These are phyloP conservation scores for Sphaerophoria taeniata DNA, from an alignment of 2,888 invertebrate species.

Conservation along the genomic window DNA sequence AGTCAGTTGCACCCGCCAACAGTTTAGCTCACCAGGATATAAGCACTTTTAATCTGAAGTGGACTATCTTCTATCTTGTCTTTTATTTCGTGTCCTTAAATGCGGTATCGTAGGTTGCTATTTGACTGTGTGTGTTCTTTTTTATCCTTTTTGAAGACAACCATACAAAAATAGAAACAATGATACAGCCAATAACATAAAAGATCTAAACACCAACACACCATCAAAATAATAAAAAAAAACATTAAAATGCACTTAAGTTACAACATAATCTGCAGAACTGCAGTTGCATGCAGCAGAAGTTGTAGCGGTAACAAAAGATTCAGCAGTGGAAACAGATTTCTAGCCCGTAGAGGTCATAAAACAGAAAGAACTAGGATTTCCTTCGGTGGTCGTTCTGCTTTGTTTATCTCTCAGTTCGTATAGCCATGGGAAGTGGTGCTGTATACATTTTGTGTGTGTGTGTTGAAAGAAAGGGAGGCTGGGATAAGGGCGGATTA, in stretches of 20 bases:
- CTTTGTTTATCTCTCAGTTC: constrained; percentile 26
- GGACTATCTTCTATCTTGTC: constrained; percentile 71
- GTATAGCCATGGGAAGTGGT: background rate
- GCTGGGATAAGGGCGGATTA: constrained; percentile 8
- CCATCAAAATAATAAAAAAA: background rate
- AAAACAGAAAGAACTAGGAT: constrained; percentile 38
- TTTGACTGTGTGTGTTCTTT: background rate
- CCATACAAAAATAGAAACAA: constrained; percentile 5
- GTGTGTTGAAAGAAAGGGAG: background rate
- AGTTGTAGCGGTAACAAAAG: constrained; percentile 19
- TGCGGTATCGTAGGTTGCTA: constrained; percentile 35
- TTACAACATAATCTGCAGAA: constrained; percentile 27
- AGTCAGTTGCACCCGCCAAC: constrained; percentile 7
- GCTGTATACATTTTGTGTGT: background rate
- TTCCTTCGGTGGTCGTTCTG: background rate
- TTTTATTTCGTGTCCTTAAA: constrained; percentile 36
- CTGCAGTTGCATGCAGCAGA: background rate
- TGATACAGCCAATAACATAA: constrained; percentile 13
- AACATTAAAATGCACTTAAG: constrained; percentile 65
- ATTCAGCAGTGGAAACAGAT: constrained; percentile 2
- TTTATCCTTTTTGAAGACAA: background rate
- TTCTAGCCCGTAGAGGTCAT: constrained; percentile 62
- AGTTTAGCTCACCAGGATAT: constrained; percentile 64
- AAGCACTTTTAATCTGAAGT: constrained; percentile 71
- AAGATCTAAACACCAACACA: constrained; percentile 16